Percentiles rank a stretch among this genome's conserved stretches.
These are phyloP conservation scores for Thaumatotibia leucotreta DNA, from an alignment of 1,140 invertebrate genomes.

Conservation along the genomic window DNA sequence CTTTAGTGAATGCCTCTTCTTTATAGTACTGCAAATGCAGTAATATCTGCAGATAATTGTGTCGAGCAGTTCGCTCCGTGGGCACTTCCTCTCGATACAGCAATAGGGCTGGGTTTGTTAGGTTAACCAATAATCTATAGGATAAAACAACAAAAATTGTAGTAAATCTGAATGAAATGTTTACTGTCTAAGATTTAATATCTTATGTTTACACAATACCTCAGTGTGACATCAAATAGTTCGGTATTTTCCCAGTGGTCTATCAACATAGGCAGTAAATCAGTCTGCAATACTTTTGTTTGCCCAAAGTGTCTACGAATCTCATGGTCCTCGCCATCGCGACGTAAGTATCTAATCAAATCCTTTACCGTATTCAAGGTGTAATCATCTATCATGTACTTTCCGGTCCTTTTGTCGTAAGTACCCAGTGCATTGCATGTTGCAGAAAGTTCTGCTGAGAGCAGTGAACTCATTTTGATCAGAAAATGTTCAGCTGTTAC, in stretches of 20 bases:
- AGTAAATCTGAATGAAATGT: background rate
- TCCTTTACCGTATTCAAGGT: slow-evolving; percentile 88
- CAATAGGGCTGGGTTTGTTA: slow-evolving; percentile 92
- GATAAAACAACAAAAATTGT: slow-evolving; percentile 6
- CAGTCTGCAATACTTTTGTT: slow-evolving; percentile 91
- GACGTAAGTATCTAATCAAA: slow-evolving; percentile 92
- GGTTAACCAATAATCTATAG: slow-evolving; percentile 90
- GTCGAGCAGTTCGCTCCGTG: slow-evolving; percentile 84
- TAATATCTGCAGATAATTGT: slow-evolving; percentile 89
- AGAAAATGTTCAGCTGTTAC: background rate
- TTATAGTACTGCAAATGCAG: slow-evolving; percentile 89
- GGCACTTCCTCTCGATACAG: slow-evolving; percentile 92
- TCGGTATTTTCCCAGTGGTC: slow-evolving; percentile 85
- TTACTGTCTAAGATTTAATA: background rate
- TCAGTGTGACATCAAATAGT: slow-evolving; percentile 88
- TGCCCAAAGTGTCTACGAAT: slow-evolving; percentile 92
- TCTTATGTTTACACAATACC: slow-evolving; percentile 64
- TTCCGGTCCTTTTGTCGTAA: slow-evolving; percentile 78
- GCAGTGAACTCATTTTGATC: slow-evolving; percentile 71
- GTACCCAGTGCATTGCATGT: slow-evolving; percentile 86
- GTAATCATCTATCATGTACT: slow-evolving; percentile 82
- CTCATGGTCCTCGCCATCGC: slow-evolving; percentile 91
- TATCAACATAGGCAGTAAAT: slow-evolving; percentile 92
- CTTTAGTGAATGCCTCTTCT: slow-evolving; percentile 78
- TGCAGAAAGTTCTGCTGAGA: slow-evolving; percentile 84